Conservation (phyloP, 2,797 vertebrate species). For the Morus bassanus region DNA sequence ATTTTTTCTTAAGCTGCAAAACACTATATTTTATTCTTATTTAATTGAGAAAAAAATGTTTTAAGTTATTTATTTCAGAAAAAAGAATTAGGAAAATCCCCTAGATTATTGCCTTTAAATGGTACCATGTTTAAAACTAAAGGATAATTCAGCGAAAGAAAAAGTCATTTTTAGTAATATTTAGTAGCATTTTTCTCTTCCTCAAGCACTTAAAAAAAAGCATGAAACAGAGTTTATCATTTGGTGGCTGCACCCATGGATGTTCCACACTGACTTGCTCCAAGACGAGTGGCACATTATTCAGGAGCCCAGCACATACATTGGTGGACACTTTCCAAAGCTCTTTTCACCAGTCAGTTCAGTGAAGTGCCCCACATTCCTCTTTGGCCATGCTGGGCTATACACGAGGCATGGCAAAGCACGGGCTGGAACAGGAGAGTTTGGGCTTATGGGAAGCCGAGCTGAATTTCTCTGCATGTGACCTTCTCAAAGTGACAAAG, state of each 20-base stretch:
- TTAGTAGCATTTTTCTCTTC: neutral
- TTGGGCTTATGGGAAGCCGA: neutral
- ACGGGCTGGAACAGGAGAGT: no score
- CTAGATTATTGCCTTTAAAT: neutral
- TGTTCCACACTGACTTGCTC: fast-evolving
- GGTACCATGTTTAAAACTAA: neutral
- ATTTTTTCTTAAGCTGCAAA: neutral
- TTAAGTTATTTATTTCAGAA: neutral
- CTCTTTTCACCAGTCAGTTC: no score
- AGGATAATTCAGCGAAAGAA: neutral
- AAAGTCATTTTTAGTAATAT: neutral
- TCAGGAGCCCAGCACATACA: neutral
- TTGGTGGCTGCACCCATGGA: neutral
- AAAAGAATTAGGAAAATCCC: fast-evolving
- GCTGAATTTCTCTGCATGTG: neutral
- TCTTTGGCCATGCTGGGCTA: fast-evolving
- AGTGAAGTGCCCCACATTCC: neutral
- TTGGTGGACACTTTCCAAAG: neutral
- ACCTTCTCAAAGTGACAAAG: neutral
- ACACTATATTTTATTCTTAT: neutral
- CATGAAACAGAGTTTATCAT: neutral
- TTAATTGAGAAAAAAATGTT: neutral
- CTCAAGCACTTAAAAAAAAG: neutral
- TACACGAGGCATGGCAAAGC: neutral
- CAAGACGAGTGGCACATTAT: neutral